Evolutionary conservation across 2,113 vertebrate species (phyloP), one percentile per base, ranked within the genome.

Genomic region (mouse (Mus musculus)): DNA sequence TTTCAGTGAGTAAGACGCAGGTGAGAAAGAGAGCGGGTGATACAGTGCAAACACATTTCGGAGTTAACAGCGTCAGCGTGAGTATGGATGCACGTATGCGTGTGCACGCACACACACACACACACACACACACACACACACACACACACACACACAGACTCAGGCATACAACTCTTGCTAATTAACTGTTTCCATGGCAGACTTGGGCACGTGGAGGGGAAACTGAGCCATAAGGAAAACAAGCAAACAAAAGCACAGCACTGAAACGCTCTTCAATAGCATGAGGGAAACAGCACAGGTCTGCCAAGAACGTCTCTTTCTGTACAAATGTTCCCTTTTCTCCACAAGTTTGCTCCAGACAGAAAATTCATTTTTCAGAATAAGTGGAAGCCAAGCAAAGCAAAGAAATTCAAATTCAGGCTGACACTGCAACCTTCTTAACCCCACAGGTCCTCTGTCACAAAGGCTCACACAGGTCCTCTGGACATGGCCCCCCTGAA

Each of bases 331-430:
- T 96, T 94, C 95, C 95, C 88, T 96, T 97, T 96, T 94, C 97
- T 95, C 87, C 80, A 97, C 95, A 96, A 97, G 87, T 98, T 98
- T 97, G 95, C 97, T 98, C 94, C 97, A 98, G 94, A 96, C 94
- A 46, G 93, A 98, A 97, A 97, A 95, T 96, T 97, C 95, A 87
- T 96, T 97, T 97, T 97, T 95, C 97, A 98, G 96, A 96, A 95
- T 96, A 97, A 0, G 88, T 87, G 86, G 71, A 97, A 97, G 98
- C 98, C 98, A 98, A 98, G 56, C 96, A 97, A 98, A 98, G 98
- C 97, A 98, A 98, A 98, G 98, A 97, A 98, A 98, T 98, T 98
- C 98, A 98, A 97, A 97, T 96, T 0, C 20, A 98, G 97, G 96
- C 98, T 98, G 97, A 98, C 97, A 93, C 67, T 93, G 97, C 97